Conservation (phyloP, 2,113 vertebrate species). For the Reinhardtius hippoglossoides region DNA sequence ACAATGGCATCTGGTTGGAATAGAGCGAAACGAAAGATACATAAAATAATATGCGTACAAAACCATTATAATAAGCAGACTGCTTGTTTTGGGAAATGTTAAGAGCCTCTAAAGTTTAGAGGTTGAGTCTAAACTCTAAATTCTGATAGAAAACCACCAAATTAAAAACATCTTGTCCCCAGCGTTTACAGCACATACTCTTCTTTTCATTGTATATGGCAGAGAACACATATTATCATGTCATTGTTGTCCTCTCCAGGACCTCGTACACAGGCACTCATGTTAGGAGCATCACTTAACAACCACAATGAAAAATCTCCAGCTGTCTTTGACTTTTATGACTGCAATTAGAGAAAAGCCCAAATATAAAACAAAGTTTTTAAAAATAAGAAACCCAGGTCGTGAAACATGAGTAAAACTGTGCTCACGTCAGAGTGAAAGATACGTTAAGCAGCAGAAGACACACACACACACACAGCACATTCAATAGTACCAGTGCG, state of each 20-base stretch:
- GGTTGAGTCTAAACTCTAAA: no score
- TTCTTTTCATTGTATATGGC: background rate
- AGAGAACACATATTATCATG: background rate
- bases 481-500: conserved; percentile 22
- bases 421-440: background rate
- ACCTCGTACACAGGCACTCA: background rate
- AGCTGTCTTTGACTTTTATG: background rate
- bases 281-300: background rate
- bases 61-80: no score
- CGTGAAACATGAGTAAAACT: background rate
- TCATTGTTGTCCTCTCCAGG: background rate
- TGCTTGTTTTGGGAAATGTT: background rate
- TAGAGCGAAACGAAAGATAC: no score
- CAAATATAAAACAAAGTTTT: background rate
- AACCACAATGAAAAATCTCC: background rate
- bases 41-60: no score
- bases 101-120: background rate
- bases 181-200: background rate
- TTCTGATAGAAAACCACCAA: background rate
- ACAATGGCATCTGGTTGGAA: no score
- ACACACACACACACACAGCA: background rate
- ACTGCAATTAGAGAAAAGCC: background rate
- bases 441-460: no score
- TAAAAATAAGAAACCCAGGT: background rate
- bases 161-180: background rate